phyloP scores from a whole-genome alignment of 2,797 vertebrate species.

The Spea hammondii region DNA sequence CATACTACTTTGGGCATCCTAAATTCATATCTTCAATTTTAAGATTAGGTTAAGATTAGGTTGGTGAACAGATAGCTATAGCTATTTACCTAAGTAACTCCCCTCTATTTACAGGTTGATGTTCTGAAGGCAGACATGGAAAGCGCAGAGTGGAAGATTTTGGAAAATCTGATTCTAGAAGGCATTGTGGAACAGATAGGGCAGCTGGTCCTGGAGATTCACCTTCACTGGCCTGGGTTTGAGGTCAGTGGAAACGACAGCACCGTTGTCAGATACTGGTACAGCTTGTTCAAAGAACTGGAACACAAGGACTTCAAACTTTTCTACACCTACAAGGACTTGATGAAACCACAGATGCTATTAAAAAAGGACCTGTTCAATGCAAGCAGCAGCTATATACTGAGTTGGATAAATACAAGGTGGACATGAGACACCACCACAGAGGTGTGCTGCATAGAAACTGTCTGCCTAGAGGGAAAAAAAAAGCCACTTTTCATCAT shows the following conservation, averaged over 20 bases:
- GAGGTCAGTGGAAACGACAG: slow-evolving; percentile 88
- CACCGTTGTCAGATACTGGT: slow-evolving; percentile 89
- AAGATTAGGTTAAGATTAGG: too few relatives aligned
- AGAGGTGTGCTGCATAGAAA: neutral
- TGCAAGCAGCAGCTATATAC: slow-evolving; percentile 84
- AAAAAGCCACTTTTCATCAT: too few relatives aligned
- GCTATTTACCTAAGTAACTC: neutral
- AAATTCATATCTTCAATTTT: too few relatives aligned
- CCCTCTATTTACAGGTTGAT: slow-evolving; percentile 76
- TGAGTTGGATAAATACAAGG: slow-evolving; percentile 89
- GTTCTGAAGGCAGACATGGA: slow-evolving; percentile 91
- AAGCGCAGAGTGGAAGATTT: slow-evolving; percentile 94
- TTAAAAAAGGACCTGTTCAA: slow-evolving; percentile 85
- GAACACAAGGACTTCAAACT: slow-evolving; percentile 83
- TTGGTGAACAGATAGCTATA: too few relatives aligned
- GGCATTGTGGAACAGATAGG: slow-evolving; percentile 84
- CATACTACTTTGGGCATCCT: too few relatives aligned
- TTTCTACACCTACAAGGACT: slow-evolving; percentile 81
- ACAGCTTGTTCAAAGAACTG: slow-evolving; percentile 89
- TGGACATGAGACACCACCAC: slow-evolving; percentile 66
- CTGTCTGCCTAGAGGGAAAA: neutral
- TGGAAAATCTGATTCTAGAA: slow-evolving; percentile 91
- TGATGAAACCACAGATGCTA: slow-evolving; percentile 79
- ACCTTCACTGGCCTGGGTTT: slow-evolving; percentile 94
- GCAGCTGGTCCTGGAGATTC: slow-evolving; percentile 87